phyloP scores from a whole-genome alignment of 2,113 vertebrate genomes.

The Geococcyx californianus region DNA sequence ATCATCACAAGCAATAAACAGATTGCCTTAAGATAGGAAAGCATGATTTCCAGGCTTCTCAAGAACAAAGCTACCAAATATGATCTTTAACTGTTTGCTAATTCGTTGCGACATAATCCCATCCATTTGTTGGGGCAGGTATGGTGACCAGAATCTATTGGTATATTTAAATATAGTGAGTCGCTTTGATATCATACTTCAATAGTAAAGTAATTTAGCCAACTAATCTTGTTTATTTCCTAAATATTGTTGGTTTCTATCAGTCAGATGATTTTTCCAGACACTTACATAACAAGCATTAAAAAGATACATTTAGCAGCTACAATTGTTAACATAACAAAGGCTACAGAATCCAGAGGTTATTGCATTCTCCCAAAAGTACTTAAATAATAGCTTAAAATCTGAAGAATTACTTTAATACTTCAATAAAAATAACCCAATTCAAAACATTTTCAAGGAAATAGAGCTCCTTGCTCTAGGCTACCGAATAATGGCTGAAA shows the following conservation, averaged over 20 bases:
- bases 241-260: constrained; percentile 63
- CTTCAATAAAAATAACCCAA: constrained; percentile 99
- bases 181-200: constrained; percentile 35
- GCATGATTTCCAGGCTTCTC: background rate
- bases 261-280: constrained; percentile 59
- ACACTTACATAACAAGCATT: constrained; percentile 73
- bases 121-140: background rate
- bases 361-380: constrained; percentile 86
- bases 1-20: background rate
- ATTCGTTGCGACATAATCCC: background rate
- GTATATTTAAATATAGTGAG: constrained; percentile 29
- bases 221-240: constrained; percentile 76
- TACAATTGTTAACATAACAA: constrained; percentile 77
- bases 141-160: background rate
- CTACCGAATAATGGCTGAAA: constrained; percentile 94
- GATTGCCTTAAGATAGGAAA: background rate
- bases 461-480: constrained; percentile 91
- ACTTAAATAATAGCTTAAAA: constrained; percentile 96
- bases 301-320: constrained; percentile 74
- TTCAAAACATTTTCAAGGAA: constrained; percentile 96
- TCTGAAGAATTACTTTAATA: constrained; percentile 99
- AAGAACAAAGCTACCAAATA: background rate
- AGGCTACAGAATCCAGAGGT: constrained; percentile 78
- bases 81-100: background rate
- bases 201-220: constrained; percentile 64